Conservation (phyloP, 2,113 vertebrate species). For the Chaetorhynchus papuensis region DNA sequence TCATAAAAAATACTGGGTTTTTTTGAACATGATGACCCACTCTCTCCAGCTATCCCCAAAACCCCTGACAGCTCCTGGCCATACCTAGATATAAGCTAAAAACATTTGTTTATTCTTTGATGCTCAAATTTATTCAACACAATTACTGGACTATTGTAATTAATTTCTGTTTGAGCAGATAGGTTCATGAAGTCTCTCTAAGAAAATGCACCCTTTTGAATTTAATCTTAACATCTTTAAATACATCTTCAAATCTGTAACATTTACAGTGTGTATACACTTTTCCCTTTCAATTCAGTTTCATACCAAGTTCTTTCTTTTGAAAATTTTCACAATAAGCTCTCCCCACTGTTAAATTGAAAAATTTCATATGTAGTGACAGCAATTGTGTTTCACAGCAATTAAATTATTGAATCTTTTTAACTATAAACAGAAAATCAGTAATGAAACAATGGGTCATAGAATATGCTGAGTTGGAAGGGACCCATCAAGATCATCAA, state of each 20-base stretch:
- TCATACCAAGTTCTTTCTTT: not conserved
- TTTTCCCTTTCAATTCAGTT: not conserved
- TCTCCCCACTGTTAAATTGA: not conserved
- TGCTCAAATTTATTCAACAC: not conserved
- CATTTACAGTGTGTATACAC: not conserved
- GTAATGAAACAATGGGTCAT: not conserved
- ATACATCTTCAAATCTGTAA: not conserved
- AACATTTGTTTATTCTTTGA: not conserved
- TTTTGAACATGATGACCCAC: not conserved
- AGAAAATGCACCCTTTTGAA: not conserved
- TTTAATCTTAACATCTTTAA: not conserved
- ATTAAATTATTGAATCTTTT: not conserved
- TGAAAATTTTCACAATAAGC: not conserved
- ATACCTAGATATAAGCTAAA: not conserved
- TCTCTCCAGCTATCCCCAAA: not conserved
- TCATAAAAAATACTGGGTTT: not conserved
- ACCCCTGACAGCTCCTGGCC: not conserved
- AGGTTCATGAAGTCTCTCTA: not conserved
- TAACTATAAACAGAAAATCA: not conserved
- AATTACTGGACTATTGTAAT: not conserved
- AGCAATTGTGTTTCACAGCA: not conserved
- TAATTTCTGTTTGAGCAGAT: not conserved
- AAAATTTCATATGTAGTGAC: not conserved
- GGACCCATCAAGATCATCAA: not conserved
- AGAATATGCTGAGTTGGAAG: not conserved